Base-by-base conservation (phyloP, 1,140 invertebrate genomes). In the Drosophila sp. region DNA sequence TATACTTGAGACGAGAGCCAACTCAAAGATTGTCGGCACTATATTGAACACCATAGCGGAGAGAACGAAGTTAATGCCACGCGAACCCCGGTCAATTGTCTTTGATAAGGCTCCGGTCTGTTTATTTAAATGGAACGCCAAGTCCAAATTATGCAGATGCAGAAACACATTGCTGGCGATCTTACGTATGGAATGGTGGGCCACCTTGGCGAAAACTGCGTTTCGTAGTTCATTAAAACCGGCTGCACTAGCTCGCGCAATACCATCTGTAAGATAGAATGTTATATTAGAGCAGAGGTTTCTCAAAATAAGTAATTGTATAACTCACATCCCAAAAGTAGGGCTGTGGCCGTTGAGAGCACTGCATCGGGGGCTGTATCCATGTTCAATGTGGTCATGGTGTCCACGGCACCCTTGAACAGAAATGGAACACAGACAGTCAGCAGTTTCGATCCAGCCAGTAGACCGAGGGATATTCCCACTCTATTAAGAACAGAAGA, bases 201-300 rank as follows among this genome's bases (percentile, higher is more conserved):
- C 98, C n/a, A 99, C 99, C 93, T 96, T 97, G 3, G 98, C 98
- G 93, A 99, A 99, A 25, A 99, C 97, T 6, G 98, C 98, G 93
- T 99, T 99, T 60, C 99, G 93, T 8, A 99, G 91, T 93, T 99
- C 99, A 93, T 99, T 99, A 90, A 99, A 98, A 55, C 96, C 96
- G 1, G 97, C 95, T 23, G 98, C 96, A 70, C 97, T 95, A 10
- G 96, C 96, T 82, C 98, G 94, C 1, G 98, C 98, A 72, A 98
- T 93, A 65, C 99, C 99, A 95, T 99, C 98, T 99, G 55, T 2
- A 40, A 0, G 8, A 10, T 54, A 66, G 58, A 11, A 11, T 30
- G 56, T 47, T 30, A 23, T 17, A 3, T 66, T 58, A 11, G 47
- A 67, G 23, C 2, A 2, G 4, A 10, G 17, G 17, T 17, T 17